Percentiles rank a stretch among this genome's conserved stretches.
These are phyloP conservation scores for Sinocyclocheilus grahami DNA, from an alignment of 2,113 vertebrate genomes.

Conservation along the genomic window DNA sequence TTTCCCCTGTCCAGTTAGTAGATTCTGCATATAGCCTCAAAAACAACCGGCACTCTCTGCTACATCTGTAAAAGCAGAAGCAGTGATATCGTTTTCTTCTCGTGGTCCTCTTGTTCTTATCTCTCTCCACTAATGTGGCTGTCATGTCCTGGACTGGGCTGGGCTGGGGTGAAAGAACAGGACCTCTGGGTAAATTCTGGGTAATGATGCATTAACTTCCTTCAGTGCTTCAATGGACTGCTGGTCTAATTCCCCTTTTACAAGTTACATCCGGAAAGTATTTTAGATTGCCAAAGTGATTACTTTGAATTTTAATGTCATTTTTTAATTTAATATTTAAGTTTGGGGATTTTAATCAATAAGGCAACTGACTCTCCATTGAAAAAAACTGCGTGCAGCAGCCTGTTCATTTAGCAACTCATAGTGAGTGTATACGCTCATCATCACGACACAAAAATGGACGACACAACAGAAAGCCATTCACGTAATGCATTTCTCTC, in stretches of 20 bases:
- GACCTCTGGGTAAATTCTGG: conserved; percentile 7
- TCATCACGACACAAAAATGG: too few relatives aligned
- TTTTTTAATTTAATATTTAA: too few relatives aligned
- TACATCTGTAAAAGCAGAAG: neutral
- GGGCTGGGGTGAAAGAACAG: neutral
- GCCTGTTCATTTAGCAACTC: too few relatives aligned
- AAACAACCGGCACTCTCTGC: neutral
- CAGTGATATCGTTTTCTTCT: neutral
- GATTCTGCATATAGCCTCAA: neutral
- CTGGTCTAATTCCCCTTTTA: conserved; percentile 10
- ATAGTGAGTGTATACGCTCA: too few relatives aligned
- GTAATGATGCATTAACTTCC: conserved; percentile 16
- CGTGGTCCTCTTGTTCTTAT: neutral
- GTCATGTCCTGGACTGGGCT: neutral
- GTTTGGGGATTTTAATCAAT: too few relatives aligned
- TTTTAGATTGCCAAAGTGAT: too few relatives aligned
- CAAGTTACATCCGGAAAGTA: neutral
- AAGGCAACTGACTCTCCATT: too few relatives aligned
- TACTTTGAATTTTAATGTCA: too few relatives aligned
- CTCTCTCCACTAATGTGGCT: neutral
- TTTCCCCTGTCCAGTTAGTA: neutral
- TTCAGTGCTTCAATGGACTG: neutral
- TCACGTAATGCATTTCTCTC: too few relatives aligned
- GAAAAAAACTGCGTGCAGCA: too few relatives aligned
- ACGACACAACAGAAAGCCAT: too few relatives aligned